Base-by-base conservation (phyloP, 37 sponge, comb jelly and placozoan species). In the Ianthella basta region DNA sequence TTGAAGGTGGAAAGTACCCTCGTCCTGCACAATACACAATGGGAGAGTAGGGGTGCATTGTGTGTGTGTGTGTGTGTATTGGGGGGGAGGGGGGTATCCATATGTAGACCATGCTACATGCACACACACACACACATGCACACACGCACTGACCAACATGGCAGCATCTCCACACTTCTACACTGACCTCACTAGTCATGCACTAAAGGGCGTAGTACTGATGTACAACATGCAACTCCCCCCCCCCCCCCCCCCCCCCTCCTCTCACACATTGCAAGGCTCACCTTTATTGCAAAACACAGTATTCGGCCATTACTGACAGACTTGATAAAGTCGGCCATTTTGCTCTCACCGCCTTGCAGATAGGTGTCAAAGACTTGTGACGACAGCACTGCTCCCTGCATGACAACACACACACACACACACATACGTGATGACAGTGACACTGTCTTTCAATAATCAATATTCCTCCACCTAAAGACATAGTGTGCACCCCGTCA, bases 291-390 rank as follows among this genome's bases (percentile, higher is more conserved):
- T 21, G 88, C 89, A 37, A 96, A 73, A 59, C 89, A 93, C n/a
- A 96, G 39, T 14, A 93, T 64, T 67, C 96, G 78, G 16, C 88
- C 89, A 40, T 79, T 81, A 72, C 84, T 56, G 36, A 93, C 34
- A 30, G 73, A 55, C 60, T 97, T 84, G 57, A 95, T 39, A 80
- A 95, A 95, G 29, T 30, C 24, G 25, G 86, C 65, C 53, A 97
- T 25, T 16, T 27, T 59, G 0, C 86, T 79, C 40, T 88, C 91
- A 14, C 72, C 84, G 6, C 88, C 90, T n/a, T 86, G 88, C 14
- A 74, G 59, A 80, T 97, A 97, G 0, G 96, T 95, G 60, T 97
- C 97, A 80, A 95, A 97, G 37, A 78, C 77, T 21, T 92, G 60
- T 4, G 82, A 23, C 18, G 97, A 93, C 93, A 97, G 94, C 20